Percentiles rank a stretch among this genome's conserved stretches.
phyloP scores from a whole-genome alignment of 2,797 vertebrate species.

The Momotus momota region DNA sequence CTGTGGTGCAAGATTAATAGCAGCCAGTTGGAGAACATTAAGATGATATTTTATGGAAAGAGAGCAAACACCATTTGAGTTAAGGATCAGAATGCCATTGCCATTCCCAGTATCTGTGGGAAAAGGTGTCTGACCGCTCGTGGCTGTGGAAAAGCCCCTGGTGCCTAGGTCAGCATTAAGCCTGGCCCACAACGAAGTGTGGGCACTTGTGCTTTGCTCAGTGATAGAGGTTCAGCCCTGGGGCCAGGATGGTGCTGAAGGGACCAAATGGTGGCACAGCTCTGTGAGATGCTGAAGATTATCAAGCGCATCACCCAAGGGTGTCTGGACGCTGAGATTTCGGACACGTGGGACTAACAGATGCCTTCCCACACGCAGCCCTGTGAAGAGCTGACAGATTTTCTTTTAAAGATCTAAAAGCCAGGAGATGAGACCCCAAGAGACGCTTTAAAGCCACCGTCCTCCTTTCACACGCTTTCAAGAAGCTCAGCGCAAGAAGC shows the following conservation, averaged over 20 bases:
- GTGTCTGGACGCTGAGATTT: background rate
- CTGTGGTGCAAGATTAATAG: background rate
- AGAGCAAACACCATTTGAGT: background rate
- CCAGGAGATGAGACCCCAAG: background rate
- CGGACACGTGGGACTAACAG: background rate
- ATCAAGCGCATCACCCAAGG: background rate
- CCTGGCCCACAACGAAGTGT: background rate
- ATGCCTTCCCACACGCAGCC: background rate
- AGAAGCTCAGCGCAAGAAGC: background rate
- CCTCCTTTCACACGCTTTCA: background rate
- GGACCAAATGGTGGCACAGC: background rate
- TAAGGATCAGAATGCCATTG: background rate
- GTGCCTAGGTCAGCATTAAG: fast-evolving
- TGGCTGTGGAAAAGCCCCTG: background rate
- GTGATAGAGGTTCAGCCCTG: fast-evolving
- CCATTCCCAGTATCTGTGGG: background rate
- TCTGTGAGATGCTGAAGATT: fast-evolving
- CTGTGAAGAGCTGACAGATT: background rate
- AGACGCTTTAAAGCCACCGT: background rate
- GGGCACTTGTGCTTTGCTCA: background rate
- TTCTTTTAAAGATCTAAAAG: background rate
- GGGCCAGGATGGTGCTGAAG: background rate
- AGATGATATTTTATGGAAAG: background rate
- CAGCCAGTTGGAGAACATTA: background rate
- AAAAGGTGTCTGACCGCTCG: background rate